These are phyloP conservation scores for Neosalanx taihuensis DNA, from an alignment of 2,797 vertebrate genomes.

Conservation along the genomic window DNA sequence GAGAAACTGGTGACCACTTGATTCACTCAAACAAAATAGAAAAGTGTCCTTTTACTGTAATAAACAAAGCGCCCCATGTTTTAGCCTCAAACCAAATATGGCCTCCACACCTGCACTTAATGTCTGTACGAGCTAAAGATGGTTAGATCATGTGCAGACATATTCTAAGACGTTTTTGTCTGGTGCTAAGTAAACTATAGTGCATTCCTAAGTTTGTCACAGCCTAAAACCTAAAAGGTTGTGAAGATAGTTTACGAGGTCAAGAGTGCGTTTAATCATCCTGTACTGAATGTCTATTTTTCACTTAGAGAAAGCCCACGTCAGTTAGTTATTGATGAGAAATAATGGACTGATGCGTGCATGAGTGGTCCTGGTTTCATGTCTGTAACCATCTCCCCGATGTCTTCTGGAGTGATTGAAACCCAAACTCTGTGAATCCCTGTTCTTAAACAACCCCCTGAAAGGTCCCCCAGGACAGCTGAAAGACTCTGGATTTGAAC, in stretches of 20 bases:
- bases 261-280: conserved; percentile 17
- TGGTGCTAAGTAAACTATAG: not conserved
- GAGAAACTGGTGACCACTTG: conserved; percentile 29
- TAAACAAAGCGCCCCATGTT: conserved; percentile 41
- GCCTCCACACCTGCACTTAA: conserved; percentile 29
- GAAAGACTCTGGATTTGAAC: conserved; percentile 55
- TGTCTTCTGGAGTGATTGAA: conserved; percentile 49
- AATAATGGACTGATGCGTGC: conserved; percentile 40
- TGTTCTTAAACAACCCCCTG: conserved; percentile 12
- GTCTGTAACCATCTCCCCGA: conserved; percentile 21
- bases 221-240: not conserved
- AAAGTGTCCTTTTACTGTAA: conserved; percentile 30
- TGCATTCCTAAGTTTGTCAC: not conserved
- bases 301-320: conserved; percentile 10
- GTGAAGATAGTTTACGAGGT: conserved; percentile 9
- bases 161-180: not conserved
- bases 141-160: not conserved
- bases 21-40: conserved; percentile 51
- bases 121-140: conserved; percentile 16
- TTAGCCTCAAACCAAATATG: conserved; percentile 58
- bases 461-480: conserved; percentile 36
- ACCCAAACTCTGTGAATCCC: conserved; percentile 63
- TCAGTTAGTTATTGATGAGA: conserved; percentile 46
- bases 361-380: conserved; percentile 42
- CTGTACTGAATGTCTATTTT: conserved; percentile 24